Base-by-base conservation (phyloP, 2,888 invertebrate genomes). In the Macrosiphum euphorbiae region DNA sequence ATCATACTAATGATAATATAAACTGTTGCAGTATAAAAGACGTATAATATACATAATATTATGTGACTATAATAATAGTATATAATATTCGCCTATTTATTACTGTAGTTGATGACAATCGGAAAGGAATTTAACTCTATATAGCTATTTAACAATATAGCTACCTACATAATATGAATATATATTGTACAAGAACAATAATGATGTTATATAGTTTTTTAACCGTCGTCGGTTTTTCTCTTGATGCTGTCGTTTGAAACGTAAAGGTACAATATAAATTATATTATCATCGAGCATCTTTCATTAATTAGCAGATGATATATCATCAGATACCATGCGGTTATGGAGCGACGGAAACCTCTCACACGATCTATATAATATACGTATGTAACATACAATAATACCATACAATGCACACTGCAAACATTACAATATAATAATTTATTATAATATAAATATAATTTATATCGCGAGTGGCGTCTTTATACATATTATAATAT, bases 231-330 rank as follows among this genome's bases (percentile, higher is more conserved):
- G 20, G 78, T 20, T 78, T 35, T 78, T 35, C 20, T 78, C 78
- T 78, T 8, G 78, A 78, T 20, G 78, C 78, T 35, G 78, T 78
- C 35, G 35, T 41, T 35, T 78, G 8, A 41, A 78, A 35, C 78
- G 35, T 24, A n/a, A n/a, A 78, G 26, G 58, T 26, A 58, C 26
- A 26, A 20, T 35, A 78, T 78, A 78, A 78, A 78, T 78, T 78
- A 78, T 35, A 78, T 78, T 78, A 78, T 35, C 78, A 41, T 78
- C n/a, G n/a, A 67, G n/a, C 16, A 7, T 20, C 35, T 78, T 78
- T 78, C 78, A 78, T 78, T 78, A 78, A 78, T 78, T 78, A 78
- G 78, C 78, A 24, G 78, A 78, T 78, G 20, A 78, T 78, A 20
- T 78, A 78, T 78, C 35, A 20, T 41, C 35, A 2, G 78, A 78